These are phyloP conservation scores for Caloenas nicobarica DNA, from an alignment of 2,113 vertebrate genomes.

Conservation along the genomic window DNA sequence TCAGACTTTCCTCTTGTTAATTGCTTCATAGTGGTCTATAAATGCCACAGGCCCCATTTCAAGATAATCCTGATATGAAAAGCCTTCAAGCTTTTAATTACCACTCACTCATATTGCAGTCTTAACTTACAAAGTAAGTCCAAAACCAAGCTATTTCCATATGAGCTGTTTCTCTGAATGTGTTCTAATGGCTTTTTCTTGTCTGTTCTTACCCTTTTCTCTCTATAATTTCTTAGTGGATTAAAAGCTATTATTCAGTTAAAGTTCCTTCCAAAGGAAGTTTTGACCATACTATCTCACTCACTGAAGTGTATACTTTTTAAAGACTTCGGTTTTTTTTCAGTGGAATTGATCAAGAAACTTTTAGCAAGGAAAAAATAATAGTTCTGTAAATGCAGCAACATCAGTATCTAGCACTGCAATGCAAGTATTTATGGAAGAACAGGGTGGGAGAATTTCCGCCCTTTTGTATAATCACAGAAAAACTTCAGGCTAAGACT, in stretches of 20 bases:
- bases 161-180: background rate
- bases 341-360: background rate
- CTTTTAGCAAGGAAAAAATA: background rate
- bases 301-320: background rate
- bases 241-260: background rate
- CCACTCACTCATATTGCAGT: background rate
- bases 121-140: background rate
- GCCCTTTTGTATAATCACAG: background rate
- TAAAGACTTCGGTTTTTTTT: background rate
- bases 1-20: background rate
- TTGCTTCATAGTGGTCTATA: background rate
- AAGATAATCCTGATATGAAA: conserved; percentile 5
- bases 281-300: background rate
- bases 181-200: background rate
- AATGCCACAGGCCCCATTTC: conserved; percentile 6
- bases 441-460: background rate
- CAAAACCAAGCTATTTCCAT: background rate
- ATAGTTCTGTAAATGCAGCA: background rate
- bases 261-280: background rate
- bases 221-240: background rate
- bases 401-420: background rate
- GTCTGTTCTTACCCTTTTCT: background rate
- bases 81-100: conserved; percentile 14
- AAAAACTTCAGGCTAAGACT: background rate
- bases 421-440: background rate